Percentiles rank a stretch among this genome's conserved stretches.
Evolutionary conservation across 2,797 vertebrate species (phyloP).

Genomic region (Gadopsis bispinosus): DNA sequence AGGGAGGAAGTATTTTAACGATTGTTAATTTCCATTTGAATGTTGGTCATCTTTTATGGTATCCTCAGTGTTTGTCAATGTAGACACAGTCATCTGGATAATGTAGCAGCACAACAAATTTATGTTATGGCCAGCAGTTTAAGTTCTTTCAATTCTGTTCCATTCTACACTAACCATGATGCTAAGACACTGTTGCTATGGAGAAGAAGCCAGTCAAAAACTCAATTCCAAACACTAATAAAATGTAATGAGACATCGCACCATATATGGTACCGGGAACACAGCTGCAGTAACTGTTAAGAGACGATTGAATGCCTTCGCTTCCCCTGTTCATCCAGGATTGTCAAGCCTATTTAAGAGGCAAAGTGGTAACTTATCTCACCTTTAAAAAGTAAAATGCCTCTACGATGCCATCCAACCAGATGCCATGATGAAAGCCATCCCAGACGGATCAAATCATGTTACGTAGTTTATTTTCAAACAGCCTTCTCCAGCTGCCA

Average conservation of each 20-base stretch:
- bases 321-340: background rate
- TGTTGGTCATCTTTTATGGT: background rate
- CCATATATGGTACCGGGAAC: background rate
- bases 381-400: slow-evolving; percentile 1
- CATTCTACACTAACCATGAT: background rate
- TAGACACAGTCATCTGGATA: background rate
- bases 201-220: background rate
- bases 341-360: background rate
- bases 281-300: background rate
- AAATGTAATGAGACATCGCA: background rate
- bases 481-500: background rate
- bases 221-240: background rate
- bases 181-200: background rate
- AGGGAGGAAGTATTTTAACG: background rate
- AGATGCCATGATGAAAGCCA: background rate
- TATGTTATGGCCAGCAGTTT: background rate
- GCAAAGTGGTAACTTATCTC: background rate
- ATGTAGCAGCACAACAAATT: background rate
- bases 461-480: background rate
- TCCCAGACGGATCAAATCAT: background rate
- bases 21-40: background rate
- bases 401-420: background rate
- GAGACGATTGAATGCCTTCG: background rate
- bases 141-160: background rate
- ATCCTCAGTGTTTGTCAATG: background rate